These are phyloP conservation scores for Borostomias antarcticus DNA, from an alignment of 2,797 vertebrate species.

Conservation along the genomic window DNA sequence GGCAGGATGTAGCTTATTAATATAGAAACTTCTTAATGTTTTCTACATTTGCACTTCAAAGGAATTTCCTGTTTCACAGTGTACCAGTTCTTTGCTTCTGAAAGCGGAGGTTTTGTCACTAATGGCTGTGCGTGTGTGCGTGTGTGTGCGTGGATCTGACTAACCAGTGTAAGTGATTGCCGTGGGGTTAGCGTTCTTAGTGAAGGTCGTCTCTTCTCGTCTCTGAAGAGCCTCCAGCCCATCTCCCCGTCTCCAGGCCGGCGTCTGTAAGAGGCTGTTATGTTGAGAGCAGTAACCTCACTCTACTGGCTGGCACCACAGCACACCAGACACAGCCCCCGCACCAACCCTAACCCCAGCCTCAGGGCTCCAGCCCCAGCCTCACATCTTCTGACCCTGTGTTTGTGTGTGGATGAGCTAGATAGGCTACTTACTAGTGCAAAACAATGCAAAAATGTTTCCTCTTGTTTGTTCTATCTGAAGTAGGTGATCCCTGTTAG, in stretches of 20 bases:
- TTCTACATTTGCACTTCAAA: constrained; percentile 36
- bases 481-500: background rate
- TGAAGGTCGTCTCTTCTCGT: constrained; percentile 29
- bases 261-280: constrained; percentile 49
- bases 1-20: constrained; percentile 18
- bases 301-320: constrained; percentile 43
- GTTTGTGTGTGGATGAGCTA: background rate
- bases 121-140: constrained; percentile 20
- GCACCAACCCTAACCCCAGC: too few relatives aligned
- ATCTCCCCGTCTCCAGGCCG: constrained; percentile 30
- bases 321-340: background rate
- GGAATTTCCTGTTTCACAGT: constrained; percentile 38
- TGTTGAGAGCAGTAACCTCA: constrained; percentile 43
- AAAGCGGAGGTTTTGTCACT: constrained; percentile 37
- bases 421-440: background rate
- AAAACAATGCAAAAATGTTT: background rate
- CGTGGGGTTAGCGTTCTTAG: constrained; percentile 29
- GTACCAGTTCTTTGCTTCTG: constrained; percentile 30
- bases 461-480: background rate
- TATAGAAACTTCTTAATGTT: constrained; percentile 15
- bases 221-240: background rate
- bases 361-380: constrained; percentile 2
- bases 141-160: background rate
- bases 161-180: background rate
- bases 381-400: constrained; percentile 17